Percentiles rank a stretch among this genome's conserved stretches.
Conservation (phyloP, 2,113 vertebrate genomes). For the Percopsis transmontana region DNA sequence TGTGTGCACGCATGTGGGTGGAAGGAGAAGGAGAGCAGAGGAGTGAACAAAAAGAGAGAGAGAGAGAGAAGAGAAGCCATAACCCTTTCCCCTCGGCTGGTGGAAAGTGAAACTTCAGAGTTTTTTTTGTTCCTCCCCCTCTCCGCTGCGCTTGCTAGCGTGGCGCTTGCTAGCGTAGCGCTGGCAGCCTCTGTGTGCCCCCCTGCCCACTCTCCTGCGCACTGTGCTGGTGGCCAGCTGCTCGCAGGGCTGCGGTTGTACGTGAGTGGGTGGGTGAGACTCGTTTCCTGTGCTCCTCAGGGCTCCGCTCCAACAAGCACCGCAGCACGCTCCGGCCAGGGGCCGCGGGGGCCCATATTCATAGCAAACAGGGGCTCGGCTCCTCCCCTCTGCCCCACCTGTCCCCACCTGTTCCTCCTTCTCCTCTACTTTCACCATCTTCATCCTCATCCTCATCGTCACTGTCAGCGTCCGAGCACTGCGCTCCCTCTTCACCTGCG, state of each 20-base stretch:
- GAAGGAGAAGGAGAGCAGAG: constrained; percentile 76
- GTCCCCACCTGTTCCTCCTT: constrained; percentile 34
- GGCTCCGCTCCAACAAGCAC: constrained; percentile 84
- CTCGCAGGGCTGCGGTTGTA: constrained; percentile 77
- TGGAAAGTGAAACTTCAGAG: constrained; percentile 74
- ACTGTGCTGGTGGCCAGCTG: constrained; percentile 80
- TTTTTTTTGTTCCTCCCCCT: constrained; percentile 71
- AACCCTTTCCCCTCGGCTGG: constrained; percentile 72
- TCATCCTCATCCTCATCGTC: constrained; percentile 51
- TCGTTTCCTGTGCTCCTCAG: constrained; percentile 93
- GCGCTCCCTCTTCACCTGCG: constrained; percentile 54
- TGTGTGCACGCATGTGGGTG: constrained; percentile 73
- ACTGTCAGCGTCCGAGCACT: constrained; percentile 46
- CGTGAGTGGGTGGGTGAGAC: constrained; percentile 86
- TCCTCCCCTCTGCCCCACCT: constrained; percentile 72
- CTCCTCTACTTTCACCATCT: constrained; percentile 19
- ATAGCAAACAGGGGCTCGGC: constrained; percentile 81
- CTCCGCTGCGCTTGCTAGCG: constrained; percentile 70
- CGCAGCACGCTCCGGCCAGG: constrained; percentile 74
- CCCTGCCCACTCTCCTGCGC: constrained; percentile 72
- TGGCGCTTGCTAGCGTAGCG: constrained; percentile 72
- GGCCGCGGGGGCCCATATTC: constrained; percentile 79
- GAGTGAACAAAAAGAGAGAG: constrained; percentile 65
- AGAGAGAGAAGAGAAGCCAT: constrained; percentile 70
- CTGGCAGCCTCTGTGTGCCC: constrained; percentile 74